phyloP scores from a whole-genome alignment of 53 echinoderm and acorn worm genomes.

The Luidia sarsii region DNA sequence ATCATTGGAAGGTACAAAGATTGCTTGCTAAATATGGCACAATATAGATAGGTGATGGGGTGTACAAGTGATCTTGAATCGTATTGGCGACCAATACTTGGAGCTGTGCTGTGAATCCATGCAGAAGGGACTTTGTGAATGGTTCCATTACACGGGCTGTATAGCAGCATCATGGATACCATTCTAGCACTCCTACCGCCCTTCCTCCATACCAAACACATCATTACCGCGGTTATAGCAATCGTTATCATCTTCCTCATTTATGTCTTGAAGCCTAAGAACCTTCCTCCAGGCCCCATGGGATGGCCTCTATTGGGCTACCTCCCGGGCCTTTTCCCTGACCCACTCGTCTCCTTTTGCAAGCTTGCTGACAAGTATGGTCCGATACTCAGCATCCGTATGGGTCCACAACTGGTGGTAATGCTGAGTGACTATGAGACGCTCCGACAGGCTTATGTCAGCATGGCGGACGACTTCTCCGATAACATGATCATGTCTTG shows the following conservation, averaged over 20 bases:
- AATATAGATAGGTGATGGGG: too few relatives aligned
- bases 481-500: constrained; percentile 57
- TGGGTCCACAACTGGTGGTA: constrained; percentile 45
- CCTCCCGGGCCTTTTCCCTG: constrained; percentile 24
- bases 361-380: constrained; percentile 48
- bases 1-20: constrained; percentile 22
- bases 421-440: constrained; percentile 54
- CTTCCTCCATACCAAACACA: not conserved
- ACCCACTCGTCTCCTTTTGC: constrained; percentile 45
- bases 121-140: too few relatives aligned
- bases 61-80: too few relatives aligned
- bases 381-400: constrained; percentile 41
- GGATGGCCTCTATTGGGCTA: constrained; percentile 42
- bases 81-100: too few relatives aligned
- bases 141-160: too few relatives aligned
- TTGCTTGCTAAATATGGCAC: not conserved
- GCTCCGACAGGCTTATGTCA: constrained; percentile 26
- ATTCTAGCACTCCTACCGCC: not conserved
- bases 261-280: constrained; percentile 22
- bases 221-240: constrained; percentile 7
- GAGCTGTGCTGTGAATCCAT: too few relatives aligned
- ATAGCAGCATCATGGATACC: too few relatives aligned
- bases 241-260: not conserved
- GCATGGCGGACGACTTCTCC: constrained; percentile 36
- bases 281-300: constrained; percentile 37